A percentile compares a stretch with the other conserved stretches of the same genome.
phyloP scores from a whole-genome alignment of 2,797 vertebrate genomes.

The Pteropus rufus region DNA sequence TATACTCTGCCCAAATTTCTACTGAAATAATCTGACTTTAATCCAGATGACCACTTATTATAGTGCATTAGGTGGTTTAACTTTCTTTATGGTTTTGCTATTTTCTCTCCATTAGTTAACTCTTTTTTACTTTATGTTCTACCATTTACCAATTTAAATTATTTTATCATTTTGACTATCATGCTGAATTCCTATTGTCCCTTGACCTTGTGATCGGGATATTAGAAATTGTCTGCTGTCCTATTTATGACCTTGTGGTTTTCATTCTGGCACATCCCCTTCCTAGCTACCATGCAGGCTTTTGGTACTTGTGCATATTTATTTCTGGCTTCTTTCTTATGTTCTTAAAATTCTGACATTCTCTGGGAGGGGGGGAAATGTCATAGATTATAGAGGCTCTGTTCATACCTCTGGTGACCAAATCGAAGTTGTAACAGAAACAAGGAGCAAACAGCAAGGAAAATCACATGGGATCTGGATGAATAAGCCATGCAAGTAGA shows the following conservation, averaged over 20 bases:
- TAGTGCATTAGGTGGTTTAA: background rate
- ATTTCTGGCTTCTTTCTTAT: background rate
- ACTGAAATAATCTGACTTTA: slow-evolving; percentile 36
- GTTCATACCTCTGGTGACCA: no score
- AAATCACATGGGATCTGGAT: no score
- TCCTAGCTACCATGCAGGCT: background rate
- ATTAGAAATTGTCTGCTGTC: background rate
- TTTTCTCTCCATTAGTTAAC: background rate
- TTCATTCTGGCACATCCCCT: background rate
- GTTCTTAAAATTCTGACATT: background rate
- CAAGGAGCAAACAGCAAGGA: no score
- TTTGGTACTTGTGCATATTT: background rate
- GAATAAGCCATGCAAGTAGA: no score
- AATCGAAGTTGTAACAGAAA: no score
- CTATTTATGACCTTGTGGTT: background rate
- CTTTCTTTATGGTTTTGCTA: background rate
- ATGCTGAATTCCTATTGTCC: background rate
- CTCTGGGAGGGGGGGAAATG: background rate
- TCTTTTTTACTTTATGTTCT: slow-evolving; percentile 22
- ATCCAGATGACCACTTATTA: background rate
- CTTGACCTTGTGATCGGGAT: background rate
- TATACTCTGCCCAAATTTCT: background rate
- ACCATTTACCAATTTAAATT: background rate
- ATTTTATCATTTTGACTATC: slow-evolving; percentile 23
- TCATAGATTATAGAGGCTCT: no score